These are phyloP conservation scores for Auanema freiburgensis DNA, from an alignment of 2,888 invertebrate species.

Conservation along the genomic window DNA sequence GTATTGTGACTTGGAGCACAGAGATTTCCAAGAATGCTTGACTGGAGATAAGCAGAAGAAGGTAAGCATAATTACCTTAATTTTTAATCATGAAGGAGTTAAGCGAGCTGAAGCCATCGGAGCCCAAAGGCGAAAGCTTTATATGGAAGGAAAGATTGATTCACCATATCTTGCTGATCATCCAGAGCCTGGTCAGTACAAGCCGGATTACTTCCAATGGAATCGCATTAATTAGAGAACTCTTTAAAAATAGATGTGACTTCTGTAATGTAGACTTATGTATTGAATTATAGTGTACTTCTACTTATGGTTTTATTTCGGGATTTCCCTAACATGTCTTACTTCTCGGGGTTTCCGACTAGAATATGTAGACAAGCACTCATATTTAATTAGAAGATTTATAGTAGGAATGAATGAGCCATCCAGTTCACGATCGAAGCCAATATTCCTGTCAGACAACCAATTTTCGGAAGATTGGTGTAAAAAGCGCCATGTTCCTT, in stretches of 20 bases:
- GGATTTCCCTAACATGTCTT: too few species aligned
- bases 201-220: conserved; percentile 56
- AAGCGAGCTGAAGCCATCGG: conserved; percentile 52
- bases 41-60: conserved; percentile 56
- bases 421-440: conserved; percentile 1
- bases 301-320: not conserved
- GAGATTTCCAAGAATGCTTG: conserved; percentile 60
- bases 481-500: not conserved
- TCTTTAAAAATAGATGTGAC: not conserved
- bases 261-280: too few species aligned
- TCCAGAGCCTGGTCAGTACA: conserved; percentile 53
- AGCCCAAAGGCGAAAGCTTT: conserved; percentile 54
- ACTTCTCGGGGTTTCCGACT: too few species aligned
- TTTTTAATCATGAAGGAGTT: not conserved
- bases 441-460: not conserved
- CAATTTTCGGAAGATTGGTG: conserved; percentile 11
- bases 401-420: not conserved
- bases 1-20: conserved; percentile 62
- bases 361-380: too few species aligned
- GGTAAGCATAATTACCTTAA: conserved; percentile 17
- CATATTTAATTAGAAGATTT: too few species aligned
- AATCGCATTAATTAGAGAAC: conserved; percentile 38
- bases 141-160: conserved; percentile 54
- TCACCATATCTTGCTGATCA: conserved; percentile 46
- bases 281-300: too few species aligned